Base-by-base conservation (phyloP, 2,797 vertebrate species). In the Anas flavirostris region DNA sequence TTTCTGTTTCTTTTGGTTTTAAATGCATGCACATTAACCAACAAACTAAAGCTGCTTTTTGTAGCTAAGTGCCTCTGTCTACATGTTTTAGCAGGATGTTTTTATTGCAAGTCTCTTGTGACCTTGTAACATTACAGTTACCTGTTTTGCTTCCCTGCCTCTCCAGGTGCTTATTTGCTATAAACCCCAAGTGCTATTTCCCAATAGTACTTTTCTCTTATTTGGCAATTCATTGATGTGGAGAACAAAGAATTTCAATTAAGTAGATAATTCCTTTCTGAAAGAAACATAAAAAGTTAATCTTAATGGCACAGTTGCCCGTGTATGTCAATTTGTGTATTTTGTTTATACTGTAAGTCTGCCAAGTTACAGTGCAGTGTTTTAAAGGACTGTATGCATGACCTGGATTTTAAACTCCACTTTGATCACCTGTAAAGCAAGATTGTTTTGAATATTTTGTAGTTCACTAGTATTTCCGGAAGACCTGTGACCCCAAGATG, bases 221-320 rank as follows among this genome's bases (percentile, higher is more conserved):
- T 48, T 91, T 81, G 58, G 17, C 26, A 92, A 28, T 85, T 85
- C 75, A 68, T 3, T 78, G 86, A 62, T 62, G 50, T 35, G 60
- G 44, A 93, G 82, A 94, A 91, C 74, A 91, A 95, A 86, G 60
- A 46, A 82, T 41, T 78, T 72, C 35, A 72, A 85, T 86, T 46
- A n/a, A 12, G 58, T 82, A 76, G 44, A n/a, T 37, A 91, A 85
- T 77, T 94, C 33, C 23, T 91, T 79, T 79, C 28, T 67, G 75
- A 91, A 96, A 70, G 58, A 56, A 93, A 41, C 66, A 50, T 48
- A 81, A 56, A 46, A 85, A 80, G 72, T 78, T 81, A 91, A 79
- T 50, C 14, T 52, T 86, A 37, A 37, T 82, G 56, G 16, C 44
- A 58, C 31, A 29, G 17, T 74, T 94, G 48, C 16, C 68, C 41